A percentile compares a stretch with the other conserved stretches of the same genome.
Conservation (phyloP, 2,797 vertebrate genomes). For the Ceyx erithaca region DNA sequence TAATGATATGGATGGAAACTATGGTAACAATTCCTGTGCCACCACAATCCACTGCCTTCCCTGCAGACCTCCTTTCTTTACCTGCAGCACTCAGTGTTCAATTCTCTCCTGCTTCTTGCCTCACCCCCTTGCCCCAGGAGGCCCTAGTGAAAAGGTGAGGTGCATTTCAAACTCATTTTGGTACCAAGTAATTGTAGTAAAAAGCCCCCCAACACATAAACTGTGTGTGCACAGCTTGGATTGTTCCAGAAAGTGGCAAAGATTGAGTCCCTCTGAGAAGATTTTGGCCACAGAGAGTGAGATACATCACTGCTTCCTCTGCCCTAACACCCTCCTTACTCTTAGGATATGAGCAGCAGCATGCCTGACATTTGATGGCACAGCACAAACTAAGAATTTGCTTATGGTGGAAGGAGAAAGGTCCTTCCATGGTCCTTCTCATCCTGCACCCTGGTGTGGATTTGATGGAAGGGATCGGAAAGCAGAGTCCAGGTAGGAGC, state of each 20-base stretch:
- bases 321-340: neutral
- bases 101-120: neutral
- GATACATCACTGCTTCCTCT: neutral
- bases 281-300: neutral
- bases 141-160: neutral
- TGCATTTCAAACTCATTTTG: neutral
- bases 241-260: neutral
- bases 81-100: neutral
- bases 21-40: conserved; percentile 29
- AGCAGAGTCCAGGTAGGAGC: rapidly evolving
- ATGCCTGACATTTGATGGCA: neutral
- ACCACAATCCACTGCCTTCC: neutral
- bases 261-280: neutral
- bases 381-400: neutral
- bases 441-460: neutral
- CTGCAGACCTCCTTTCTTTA: neutral
- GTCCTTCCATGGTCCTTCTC: neutral
- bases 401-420: neutral
- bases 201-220: neutral
- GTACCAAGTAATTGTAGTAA: neutral
- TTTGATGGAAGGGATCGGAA: neutral
- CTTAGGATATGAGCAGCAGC: neutral
- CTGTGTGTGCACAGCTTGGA: rapidly evolving
- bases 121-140: neutral
- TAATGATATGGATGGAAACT: conserved; percentile 32